Evolutionary conservation across 1,140 invertebrate genomes (phyloP), one percentile per base, ranked within the genome.

Genomic region (Heliconius hewitsoni): DNA sequence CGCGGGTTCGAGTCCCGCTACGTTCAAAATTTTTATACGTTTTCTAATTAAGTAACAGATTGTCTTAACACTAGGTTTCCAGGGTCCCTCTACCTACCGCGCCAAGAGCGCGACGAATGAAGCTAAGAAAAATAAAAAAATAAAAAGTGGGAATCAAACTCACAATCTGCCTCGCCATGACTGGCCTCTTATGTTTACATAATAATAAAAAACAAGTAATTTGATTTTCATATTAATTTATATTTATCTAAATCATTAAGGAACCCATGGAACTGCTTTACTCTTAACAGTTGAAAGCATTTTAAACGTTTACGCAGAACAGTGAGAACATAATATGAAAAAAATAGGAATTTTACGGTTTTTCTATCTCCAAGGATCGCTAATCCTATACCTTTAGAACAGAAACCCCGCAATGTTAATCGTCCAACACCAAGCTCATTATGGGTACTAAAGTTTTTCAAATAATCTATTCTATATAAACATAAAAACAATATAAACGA

Each of bases 271-370:
- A 60, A n/a, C 19, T 23, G 8, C 8, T 66, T 30, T 13, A n/a
- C 55, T n/a, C 19, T 8, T 23, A 11, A 57, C 2, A 66, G 9
- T 23, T 60, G 1, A 30, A 27, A 9, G 5, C 27, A 66, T 66
- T 66, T 66, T 66, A 66, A 66, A 66, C 27, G 60, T 66, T 66
- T 66, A 66, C 60, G 60, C 27, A 66, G 60, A 66, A 66, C 23
- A 30, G n/a, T 60, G 42, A 46, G 42, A 46, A 46, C 16, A 3
- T 5, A 46, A 60, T 23, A 23, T 9, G n/a, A 30, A 11, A 66
- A 27, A 66, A 66, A 30, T 4, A 5, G 60, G 27, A 30, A 66
- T 30, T 66, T 66, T 66, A 66, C 60, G 60, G 60, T 66, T 27
- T 27, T 66, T 30, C 11, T 16, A 66, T 66, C 23, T 27, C 3